phyloP scores from a whole-genome alignment of 1,140 invertebrate species.

The Platorchestia sp. region DNA sequence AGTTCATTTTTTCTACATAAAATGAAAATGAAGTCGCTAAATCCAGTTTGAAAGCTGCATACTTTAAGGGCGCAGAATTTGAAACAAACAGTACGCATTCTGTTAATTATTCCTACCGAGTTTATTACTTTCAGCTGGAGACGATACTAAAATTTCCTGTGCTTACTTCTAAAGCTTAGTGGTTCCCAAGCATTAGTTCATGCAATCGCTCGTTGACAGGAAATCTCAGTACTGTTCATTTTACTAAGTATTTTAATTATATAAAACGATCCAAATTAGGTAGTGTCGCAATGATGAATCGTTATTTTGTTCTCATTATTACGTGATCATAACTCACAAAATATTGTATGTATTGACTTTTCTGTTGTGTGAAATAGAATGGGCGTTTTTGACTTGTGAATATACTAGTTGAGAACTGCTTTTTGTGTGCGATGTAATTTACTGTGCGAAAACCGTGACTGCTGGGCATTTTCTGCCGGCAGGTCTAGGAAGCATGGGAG shows the following conservation, averaged over 20 bases:
- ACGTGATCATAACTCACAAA: background rate
- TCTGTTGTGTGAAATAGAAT: background rate
- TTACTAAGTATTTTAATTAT: background rate
- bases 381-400: background rate
- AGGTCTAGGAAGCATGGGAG: slow-evolving; percentile 25
- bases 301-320: background rate
- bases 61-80: background rate
- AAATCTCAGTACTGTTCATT: background rate
- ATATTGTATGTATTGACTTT: background rate
- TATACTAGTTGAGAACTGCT: background rate
- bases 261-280: background rate
- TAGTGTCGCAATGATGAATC: background rate
- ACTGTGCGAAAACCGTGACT: background rate
- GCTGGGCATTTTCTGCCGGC: slow-evolving; percentile 37
- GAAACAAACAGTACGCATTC: background rate
- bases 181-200: too few species aligned
- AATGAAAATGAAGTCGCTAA: background rate
- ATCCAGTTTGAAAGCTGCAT: background rate
- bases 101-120: background rate
- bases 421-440: background rate
- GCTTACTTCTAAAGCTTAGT: too few species aligned
- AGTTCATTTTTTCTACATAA: background rate
- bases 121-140: background rate
- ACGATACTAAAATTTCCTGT: too few species aligned
- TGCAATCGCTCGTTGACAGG: too few species aligned